Evolutionary conservation across 2,888 invertebrate species (phyloP).

Genomic region (Drosophila anomelani): DNA sequence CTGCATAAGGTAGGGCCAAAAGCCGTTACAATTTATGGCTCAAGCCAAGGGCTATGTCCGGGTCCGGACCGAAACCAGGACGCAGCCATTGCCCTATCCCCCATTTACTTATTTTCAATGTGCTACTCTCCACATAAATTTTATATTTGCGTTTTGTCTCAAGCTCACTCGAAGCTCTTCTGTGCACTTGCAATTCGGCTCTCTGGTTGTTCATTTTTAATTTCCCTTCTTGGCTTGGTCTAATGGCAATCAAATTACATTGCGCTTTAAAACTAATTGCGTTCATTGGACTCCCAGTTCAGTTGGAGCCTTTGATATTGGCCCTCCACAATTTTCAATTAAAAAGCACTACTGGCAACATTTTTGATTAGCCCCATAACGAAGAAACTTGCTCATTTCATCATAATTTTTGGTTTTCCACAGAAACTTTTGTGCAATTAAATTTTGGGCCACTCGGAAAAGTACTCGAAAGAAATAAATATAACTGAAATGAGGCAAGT

Average conservation of each 20-base stretch:
- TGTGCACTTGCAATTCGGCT: constrained; percentile 28
- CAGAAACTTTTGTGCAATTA: constrained; percentile 44
- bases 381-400: constrained; percentile 49
- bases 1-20: constrained; percentile 73
- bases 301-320: constrained; percentile 28
- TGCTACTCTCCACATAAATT: constrained; percentile 58
- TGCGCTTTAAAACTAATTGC: constrained; percentile 61
- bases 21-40: constrained; percentile 75
- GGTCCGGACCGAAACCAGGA: not conserved
- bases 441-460: constrained; percentile 19
- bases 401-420: constrained; percentile 26
- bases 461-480: constrained; percentile 23
- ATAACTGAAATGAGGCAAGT: constrained; percentile 31
- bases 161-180: not conserved
- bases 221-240: constrained; percentile 29
- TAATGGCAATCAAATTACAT: constrained; percentile 53
- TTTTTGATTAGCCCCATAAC: constrained; percentile 33
- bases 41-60: constrained; percentile 27
- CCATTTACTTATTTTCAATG: constrained; percentile 30
- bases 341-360: constrained; percentile 48
- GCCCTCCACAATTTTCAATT: constrained; percentile 48
- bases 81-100: not conserved
- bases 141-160: constrained; percentile 62
- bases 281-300: constrained; percentile 29
- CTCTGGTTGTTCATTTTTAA: constrained; percentile 25